Evolutionary conservation across 1,140 invertebrate species (phyloP), one percentile per base, ranked within the genome.

Genomic region (Trachymyrmex cornetzi): DNA sequence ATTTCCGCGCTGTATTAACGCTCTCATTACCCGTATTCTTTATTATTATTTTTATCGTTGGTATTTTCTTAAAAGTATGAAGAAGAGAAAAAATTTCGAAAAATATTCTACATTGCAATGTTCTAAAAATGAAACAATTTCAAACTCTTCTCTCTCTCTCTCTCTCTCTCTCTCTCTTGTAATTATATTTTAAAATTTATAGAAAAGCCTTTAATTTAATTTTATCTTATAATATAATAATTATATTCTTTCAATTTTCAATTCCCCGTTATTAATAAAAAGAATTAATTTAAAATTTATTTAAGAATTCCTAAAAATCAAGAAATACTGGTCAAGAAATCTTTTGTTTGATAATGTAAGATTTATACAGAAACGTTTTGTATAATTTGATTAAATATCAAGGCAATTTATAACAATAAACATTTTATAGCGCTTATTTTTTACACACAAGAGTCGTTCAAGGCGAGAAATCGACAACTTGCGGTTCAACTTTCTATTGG

Each of bases 401-500:
- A n/a, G 16, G 0, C 16, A 63, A 63, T 77, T 77, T 61, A 44
- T 44, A 44, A 30, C 11, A 16, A 12, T 57, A 27, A 79, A 79
- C 12, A 64, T 30, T 64, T 79, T 63, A 59, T 24, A 38, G 7
- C 34, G 7, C 11, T 48, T 79, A n/a, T 66, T 79, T 16, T 6
- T 27, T 7, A 44, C 6, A 48, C 38, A 38, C 2, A 12, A 0
- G 27, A 16, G 16, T 0, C 19, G n/a, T 48, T 63, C 22, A 19
- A 63, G 34, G 3, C 16, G 3, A 63, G 16, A 38, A 5, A 63
- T n/a, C 27, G 7, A 34, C 0, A 3, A 9, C 19, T 77, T 7
- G 34, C 19, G 11, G 16, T 34, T 7, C 12, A 50, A 71, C 27
- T 86, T 87, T 61, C 30, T 27, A 72, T 71, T 27, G n/a, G 69